Evolutionary conservation across 1,140 invertebrate genomes (phyloP).

Genomic region (Wiebesia pumilae): DNA sequence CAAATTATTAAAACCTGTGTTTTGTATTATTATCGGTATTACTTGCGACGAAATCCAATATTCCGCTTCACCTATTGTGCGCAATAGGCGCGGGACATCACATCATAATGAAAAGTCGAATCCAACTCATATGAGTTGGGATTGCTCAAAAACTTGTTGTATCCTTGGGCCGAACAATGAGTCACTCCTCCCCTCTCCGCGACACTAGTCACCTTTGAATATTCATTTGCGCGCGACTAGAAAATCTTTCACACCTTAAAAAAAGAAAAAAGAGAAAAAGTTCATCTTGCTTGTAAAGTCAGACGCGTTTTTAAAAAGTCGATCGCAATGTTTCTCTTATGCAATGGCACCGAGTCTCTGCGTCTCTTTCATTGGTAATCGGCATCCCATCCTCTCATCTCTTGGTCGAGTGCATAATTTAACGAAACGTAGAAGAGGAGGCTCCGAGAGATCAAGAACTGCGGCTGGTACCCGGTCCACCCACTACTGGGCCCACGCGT

Average conservation of each 20-base stretch:
- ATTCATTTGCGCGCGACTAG: constrained; percentile 3
- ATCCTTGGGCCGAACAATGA: constrained; percentile 31
- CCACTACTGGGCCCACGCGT: neutral
- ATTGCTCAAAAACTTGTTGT: neutral
- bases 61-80: too few relatives aligned
- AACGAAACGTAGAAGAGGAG: neutral
- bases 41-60: too few relatives aligned
- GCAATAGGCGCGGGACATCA: neutral
- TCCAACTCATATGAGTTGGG: neutral
- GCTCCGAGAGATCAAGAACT: neutral
- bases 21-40: too few relatives aligned
- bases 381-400: neutral
- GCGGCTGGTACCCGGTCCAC: constrained; percentile 6
- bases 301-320: neutral
- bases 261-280: neutral
- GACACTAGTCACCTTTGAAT: neutral
- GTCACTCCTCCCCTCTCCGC: neutral
- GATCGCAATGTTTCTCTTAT: neutral
- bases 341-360: neutral
- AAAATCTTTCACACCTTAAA: constrained; percentile 38
- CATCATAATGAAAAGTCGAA: neutral
- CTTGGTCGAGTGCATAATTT: neutral
- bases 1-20: too few relatives aligned
- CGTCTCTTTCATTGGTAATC: neutral
- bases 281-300: too few relatives aligned